phyloP scores from a whole-genome alignment of 2,888 invertebrate genomes.

The Molorchus minor region DNA sequence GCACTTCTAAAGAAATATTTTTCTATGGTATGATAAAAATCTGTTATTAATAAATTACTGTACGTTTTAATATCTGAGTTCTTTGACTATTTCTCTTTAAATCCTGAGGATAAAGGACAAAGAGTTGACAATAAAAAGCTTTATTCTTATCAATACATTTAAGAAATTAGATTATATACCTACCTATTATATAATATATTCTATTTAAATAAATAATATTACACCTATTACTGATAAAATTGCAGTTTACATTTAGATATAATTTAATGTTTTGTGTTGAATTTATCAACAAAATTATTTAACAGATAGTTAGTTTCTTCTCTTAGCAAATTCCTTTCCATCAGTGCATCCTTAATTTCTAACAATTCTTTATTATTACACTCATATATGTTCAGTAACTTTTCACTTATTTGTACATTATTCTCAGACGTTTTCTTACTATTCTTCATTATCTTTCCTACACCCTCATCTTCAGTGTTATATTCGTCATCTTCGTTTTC shows the following conservation, averaged over 20 bases:
- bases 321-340: constrained; percentile 30
- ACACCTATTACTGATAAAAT: too few relatives aligned
- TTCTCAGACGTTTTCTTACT: neutral
- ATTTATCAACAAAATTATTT: constrained; percentile 13
- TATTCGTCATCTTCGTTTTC: constrained; percentile 11
- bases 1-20: too few relatives aligned
- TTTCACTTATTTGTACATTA: neutral
- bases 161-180: too few relatives aligned
- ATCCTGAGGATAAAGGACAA: too few relatives aligned
- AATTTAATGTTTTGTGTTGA: neutral
- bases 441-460: neutral
- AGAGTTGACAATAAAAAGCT: too few relatives aligned
- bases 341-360: constrained; percentile 27
- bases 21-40: too few relatives aligned
- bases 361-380: constrained; percentile 24
- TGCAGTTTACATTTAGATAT: neutral
- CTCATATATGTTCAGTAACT: constrained; percentile 22
- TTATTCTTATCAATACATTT: too few relatives aligned
- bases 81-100: too few relatives aligned
- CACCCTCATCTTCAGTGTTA: constrained; percentile 2
- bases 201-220: too few relatives aligned
- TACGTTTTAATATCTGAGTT: too few relatives aligned
- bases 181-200: too few relatives aligned
- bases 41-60: too few relatives aligned
- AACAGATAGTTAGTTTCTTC: constrained; percentile 33